These are phyloP conservation scores for Ephialtes manifestator DNA, from an alignment of 2,888 invertebrate genomes.

Conservation along the genomic window DNA sequence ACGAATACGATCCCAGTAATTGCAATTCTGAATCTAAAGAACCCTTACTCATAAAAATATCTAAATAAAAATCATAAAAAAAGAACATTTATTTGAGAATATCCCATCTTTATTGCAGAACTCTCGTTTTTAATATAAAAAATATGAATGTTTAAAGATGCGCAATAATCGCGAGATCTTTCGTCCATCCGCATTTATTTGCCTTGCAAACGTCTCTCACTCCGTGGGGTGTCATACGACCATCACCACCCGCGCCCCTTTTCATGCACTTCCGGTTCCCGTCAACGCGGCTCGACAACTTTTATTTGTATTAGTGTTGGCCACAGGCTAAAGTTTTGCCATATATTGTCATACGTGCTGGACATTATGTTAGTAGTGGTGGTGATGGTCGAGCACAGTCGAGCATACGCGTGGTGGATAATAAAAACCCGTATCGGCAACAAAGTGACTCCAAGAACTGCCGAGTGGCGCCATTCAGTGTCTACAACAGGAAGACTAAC, in stretches of 20 bases:
- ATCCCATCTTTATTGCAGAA: not conserved
- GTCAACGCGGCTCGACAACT: slow-evolving; percentile 17
- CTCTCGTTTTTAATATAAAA: slow-evolving; percentile 17
- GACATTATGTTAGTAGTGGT: not conserved
- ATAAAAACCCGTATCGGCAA: slow-evolving; percentile 38
- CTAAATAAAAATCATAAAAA: not conserved
- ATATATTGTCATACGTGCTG: not conserved
- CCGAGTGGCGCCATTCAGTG: slow-evolving; percentile 16
- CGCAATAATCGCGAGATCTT: slow-evolving; percentile 31
- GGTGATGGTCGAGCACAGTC: not conserved
- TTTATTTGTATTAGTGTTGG: slow-evolving; percentile 12
- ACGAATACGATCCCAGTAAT: not conserved
- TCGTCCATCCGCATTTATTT: slow-evolving; percentile 4
- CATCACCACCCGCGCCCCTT: slow-evolving; percentile 41
- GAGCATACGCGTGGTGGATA: slow-evolving; percentile 24
- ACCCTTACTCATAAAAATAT: too few species aligned
- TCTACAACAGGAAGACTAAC: not conserved
- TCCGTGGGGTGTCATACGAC: slow-evolving; percentile 20
- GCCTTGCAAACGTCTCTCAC: not conserved
- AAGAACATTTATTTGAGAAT: slow-evolving; percentile 1
- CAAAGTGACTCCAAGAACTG: not conserved
- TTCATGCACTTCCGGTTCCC: slow-evolving; percentile 53
- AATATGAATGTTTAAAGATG: too few species aligned
- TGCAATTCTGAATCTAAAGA: not conserved
- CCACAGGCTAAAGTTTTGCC: not conserved